phyloP scores from a whole-genome alignment of 1,140 invertebrate genomes.

The Drosophila busckii region DNA sequence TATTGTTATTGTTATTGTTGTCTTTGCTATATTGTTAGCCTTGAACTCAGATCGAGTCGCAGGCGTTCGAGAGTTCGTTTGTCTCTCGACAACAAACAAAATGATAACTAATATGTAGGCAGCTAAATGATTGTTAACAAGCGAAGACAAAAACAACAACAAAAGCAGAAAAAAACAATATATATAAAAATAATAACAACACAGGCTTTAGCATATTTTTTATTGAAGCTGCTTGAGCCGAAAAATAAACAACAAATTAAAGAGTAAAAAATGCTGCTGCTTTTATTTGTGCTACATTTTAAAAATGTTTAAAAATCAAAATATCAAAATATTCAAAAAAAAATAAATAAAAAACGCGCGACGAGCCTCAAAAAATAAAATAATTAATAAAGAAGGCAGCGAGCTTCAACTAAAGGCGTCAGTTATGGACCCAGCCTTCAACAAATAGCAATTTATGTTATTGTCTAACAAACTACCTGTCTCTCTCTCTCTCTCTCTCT shows the following conservation, averaged over 20 bases:
- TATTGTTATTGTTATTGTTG: not conserved
- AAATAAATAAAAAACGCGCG: not conserved
- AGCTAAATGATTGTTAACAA: slow-evolving; percentile 1
- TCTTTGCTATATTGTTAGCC: not conserved
- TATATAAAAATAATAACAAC: not conserved
- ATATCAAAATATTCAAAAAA: too few species aligned
- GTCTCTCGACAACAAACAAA: slow-evolving; percentile 1
- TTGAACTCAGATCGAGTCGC: slow-evolving; percentile 12
- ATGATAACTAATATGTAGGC: slow-evolving; percentile 9
- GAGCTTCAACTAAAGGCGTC: too few species aligned
- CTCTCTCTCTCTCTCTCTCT: too few species aligned
- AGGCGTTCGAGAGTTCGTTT: too few species aligned
- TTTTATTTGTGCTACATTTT: too few species aligned
- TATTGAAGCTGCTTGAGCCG: too few species aligned
- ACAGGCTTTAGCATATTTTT: not conserved
- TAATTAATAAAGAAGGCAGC: not conserved
- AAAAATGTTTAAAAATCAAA: too few species aligned
- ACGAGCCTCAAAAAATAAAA: slow-evolving; percentile 8
- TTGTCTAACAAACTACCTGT: too few species aligned
- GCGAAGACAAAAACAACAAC: not conserved
- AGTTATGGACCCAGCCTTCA: slow-evolving; percentile 12
- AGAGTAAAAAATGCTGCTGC: too few species aligned
- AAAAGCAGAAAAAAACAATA: not conserved
- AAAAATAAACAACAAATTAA: too few species aligned
- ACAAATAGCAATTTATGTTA: slow-evolving; percentile 17